These are phyloP conservation scores for Nasonia vitripennis DNA, from an alignment of 1,140 invertebrate species.

Conservation along the genomic window DNA sequence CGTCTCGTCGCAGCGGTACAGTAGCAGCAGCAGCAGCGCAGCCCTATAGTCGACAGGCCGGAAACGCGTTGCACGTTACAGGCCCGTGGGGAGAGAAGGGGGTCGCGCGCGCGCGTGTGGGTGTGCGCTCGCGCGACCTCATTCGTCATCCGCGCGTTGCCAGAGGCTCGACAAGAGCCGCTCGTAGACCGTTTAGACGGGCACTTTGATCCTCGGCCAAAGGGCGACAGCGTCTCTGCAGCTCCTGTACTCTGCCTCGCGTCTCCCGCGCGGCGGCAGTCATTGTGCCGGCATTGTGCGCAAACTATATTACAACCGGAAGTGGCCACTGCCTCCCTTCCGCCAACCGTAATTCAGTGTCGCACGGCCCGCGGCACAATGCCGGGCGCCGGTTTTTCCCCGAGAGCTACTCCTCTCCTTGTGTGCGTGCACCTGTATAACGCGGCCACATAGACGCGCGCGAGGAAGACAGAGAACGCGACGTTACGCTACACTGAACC, in stretches of 20 bases:
- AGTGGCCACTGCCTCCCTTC: constrained; percentile 72
- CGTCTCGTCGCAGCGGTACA: neutral
- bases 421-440: neutral
- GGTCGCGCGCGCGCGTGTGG: neutral
- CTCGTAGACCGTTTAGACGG: constrained; percentile 61
- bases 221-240: constrained; percentile 60
- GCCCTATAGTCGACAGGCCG: neutral
- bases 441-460: neutral
- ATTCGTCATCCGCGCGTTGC: constrained; percentile 48
- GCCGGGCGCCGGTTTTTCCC: constrained; percentile 37
- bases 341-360: constrained; percentile 73
- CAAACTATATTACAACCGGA: constrained; percentile 75
- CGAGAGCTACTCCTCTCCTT: neutral
- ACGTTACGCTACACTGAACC: constrained; percentile 17
- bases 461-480: neutral
- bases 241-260: constrained; percentile 46
- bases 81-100: neutral
- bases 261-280: constrained; percentile 46
- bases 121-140: constrained; percentile 16
- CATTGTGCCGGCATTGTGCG: constrained; percentile 72
- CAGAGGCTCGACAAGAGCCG: constrained; percentile 46
- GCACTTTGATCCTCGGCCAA: constrained; percentile 65
- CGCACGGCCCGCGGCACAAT: constrained; percentile 66
- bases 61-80: constrained; percentile 7
- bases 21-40: neutral